A percentile compares a stretch with the other conserved stretches of the same genome.
Evolutionary conservation across 2,888 invertebrate species (phyloP).

Genomic region (Hermaeophaga mercurialis): DNA sequence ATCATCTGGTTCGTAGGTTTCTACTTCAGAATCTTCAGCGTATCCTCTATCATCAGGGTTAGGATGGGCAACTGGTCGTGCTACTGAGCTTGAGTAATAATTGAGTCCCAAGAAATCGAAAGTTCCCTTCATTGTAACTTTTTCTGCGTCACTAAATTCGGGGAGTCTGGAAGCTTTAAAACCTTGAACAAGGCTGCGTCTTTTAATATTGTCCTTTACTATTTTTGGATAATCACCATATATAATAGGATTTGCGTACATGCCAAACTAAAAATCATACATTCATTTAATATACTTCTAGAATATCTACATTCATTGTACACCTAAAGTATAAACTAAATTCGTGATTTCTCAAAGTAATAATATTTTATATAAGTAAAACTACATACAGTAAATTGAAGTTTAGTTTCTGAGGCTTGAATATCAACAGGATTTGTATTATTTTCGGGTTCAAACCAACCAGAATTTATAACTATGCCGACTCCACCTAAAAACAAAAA

Average conservation of each 20-base stretch:
- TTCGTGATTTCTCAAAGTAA: no score
- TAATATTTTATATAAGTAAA: no score
- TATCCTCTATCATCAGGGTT: slow-evolving; percentile 7
- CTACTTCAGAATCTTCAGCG: slow-evolving; percentile 14
- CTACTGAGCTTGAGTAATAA: slow-evolving; percentile 10
- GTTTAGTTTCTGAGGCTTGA: slow-evolving; percentile 24
- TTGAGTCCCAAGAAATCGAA: slow-evolving; percentile 39
- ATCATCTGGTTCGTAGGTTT: neutral
- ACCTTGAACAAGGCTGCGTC: slow-evolving; percentile 64
- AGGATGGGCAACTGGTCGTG: neutral
- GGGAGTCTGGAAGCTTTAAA: slow-evolving; percentile 67
- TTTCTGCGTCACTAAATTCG: slow-evolving; percentile 64
- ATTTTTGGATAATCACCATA: slow-evolving; percentile 69
- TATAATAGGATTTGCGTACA: slow-evolving; percentile 63
- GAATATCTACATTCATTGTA: no score
- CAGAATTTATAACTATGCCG: slow-evolving; percentile 21
- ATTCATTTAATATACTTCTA: no score
- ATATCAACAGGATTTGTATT: slow-evolving; percentile 9
- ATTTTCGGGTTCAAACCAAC: slow-evolving; percentile 21
- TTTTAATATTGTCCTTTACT: slow-evolving; percentile 65
- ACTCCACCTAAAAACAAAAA: slow-evolving; percentile 2
- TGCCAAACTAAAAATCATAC: slow-evolving; percentile 36
- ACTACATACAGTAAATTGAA: slow-evolving; percentile 28
- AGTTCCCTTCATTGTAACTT: slow-evolving; percentile 64
- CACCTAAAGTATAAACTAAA: no score